phyloP scores from a whole-genome alignment of 2,888 invertebrate species.

The Neoaliturus tenellus region DNA sequence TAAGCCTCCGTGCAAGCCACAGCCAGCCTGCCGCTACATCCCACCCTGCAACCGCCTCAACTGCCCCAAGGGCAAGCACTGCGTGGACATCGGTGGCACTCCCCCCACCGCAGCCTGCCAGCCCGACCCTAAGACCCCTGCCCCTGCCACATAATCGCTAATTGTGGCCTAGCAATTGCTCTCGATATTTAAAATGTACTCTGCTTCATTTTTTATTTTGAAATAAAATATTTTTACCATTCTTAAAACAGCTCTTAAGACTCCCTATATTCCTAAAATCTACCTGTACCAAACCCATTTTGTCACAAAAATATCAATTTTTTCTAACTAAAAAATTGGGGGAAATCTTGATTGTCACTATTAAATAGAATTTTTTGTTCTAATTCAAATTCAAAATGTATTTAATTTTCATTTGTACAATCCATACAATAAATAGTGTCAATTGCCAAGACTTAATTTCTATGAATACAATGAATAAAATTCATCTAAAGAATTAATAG shows the following conservation, averaged over 20 bases:
- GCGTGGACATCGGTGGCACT: slow-evolving; percentile 40
- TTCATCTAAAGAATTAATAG: too few species aligned
- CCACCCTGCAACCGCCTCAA: slow-evolving; percentile 45
- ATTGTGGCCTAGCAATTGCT: neutral
- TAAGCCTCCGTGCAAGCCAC: slow-evolving; percentile 41
- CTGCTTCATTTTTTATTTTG: neutral
- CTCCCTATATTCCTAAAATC: too few species aligned
- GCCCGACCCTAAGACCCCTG: slow-evolving; percentile 11
- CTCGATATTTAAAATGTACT: neutral
- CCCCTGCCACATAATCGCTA: neutral
- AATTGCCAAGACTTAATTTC: too few species aligned
- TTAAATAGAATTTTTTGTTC: too few species aligned
- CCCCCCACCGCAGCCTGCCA: slow-evolving; percentile 40
- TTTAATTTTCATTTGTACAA: too few species aligned
- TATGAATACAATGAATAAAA: too few species aligned
- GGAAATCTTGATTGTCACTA: too few species aligned
- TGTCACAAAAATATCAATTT: too few species aligned
- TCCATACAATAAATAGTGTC: too few species aligned
- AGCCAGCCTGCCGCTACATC: slow-evolving; percentile 41
- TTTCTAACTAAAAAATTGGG: too few species aligned
- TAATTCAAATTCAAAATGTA: too few species aligned
- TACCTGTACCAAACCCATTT: too few species aligned
- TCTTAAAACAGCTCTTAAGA: neutral
- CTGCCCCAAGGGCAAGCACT: slow-evolving; percentile 46
- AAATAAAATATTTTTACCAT: neutral